Evolutionary conservation across 2,797 vertebrate species (phyloP).

Genomic region (Heteromormyrus szaboi): DNA sequence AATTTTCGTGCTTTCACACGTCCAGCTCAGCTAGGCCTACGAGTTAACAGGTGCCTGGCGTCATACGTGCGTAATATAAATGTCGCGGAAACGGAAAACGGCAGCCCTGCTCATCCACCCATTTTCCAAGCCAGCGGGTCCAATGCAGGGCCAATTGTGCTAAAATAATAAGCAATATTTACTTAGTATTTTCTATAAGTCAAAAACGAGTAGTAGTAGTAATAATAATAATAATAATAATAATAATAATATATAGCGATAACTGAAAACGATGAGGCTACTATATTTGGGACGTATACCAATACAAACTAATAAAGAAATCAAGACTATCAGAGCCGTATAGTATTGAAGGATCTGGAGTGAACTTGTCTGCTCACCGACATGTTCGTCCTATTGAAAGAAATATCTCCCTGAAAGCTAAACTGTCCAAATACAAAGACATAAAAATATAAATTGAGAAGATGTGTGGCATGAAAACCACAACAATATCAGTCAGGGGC

Average conservation of each 20-base stretch:
- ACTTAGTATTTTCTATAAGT: neutral
- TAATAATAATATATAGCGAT: neutral
- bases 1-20: conserved; percentile 48
- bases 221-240: neutral
- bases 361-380: neutral
- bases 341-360: neutral
- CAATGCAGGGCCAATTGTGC: neutral
- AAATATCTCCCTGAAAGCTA: neutral
- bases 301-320: too few species aligned
- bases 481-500: neutral
- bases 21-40: conserved; percentile 56
- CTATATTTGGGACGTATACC: too few species aligned
- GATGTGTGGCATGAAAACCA: neutral
- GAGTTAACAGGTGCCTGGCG: conserved; percentile 68
- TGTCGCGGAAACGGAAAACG: conserved; percentile 51
- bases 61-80: conserved; percentile 52
- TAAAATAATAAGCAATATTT: neutral
- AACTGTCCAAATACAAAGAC: neutral
- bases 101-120: conserved; percentile 24
- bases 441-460: neutral
- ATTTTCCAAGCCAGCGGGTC: neutral
- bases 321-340: too few species aligned
- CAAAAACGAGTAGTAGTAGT: neutral
- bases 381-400: neutral
- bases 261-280: neutral